Evolutionary conservation across 1,140 invertebrate species (phyloP), one percentile per base, ranked within the genome.

Genomic region (Propsilocerus akamusi): DNA sequence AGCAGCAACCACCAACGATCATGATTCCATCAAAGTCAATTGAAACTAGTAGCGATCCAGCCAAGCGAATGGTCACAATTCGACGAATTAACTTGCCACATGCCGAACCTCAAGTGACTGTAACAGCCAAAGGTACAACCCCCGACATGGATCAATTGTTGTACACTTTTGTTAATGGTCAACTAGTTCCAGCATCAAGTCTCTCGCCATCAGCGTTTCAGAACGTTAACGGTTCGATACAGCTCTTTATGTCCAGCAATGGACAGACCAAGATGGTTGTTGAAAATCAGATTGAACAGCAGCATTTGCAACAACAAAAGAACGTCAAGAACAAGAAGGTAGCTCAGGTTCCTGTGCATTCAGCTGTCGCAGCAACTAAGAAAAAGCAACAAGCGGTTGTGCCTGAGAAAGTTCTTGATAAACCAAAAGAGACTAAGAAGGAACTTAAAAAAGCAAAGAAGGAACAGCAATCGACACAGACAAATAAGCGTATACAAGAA

Each of bases 121-220:
- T 84, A 26, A 83, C 81, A 1, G 65, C 83, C 10, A 81, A 83
- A 56, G 81, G 80, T 11, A 76, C 78, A 54, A 78, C 79, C 2
- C 80, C 80, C 8, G 78, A 80, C 49, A 75, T 82, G 57, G 81
- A 84, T 56, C 78, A 80, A 59, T 71, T 84, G 26, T 60, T 83
- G 0, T 83, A 81, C 57, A 83, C 78, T 3, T 64, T 84, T 46
- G 72, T 83, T 3, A 83, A 83, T 60, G 80, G 80, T 6, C 77
- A 81, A 56, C 71, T 74, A n/a, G 71, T 74, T 32, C 63, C 62
- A 49, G 24, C 37, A 47, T 12, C 55, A 52, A 22, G 32, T 53
- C 3, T 57, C 63, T 52, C 56, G 55, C 28, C 57, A 10, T 7
- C 34, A 17, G 34, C 34, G 10, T 41, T 41, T 20, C 34, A 41